Percentiles rank a stretch among this genome's conserved stretches.
phyloP scores from a whole-genome alignment of 2,888 invertebrate genomes.

The Mystacides longicornis region DNA sequence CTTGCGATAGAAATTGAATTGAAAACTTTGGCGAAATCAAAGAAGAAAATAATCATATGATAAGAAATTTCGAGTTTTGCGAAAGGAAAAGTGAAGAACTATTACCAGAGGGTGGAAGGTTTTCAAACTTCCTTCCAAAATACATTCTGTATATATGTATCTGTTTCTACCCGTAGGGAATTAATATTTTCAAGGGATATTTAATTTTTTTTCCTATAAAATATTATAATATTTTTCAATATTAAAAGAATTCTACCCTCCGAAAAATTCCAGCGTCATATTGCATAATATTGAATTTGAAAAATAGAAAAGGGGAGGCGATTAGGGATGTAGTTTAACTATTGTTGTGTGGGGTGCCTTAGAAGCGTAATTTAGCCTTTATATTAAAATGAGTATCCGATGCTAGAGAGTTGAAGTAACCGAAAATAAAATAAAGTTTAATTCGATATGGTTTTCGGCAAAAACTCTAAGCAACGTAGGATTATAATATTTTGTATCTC shows the following conservation, averaged over 20 bases:
- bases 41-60: too few species aligned
- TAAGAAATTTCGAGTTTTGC: too few species aligned
- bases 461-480: too few species aligned
- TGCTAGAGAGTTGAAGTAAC: neutral
- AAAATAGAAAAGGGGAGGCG: conserved; percentile 3
- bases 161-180: neutral
- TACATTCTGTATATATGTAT: neutral
- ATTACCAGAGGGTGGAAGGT: too few species aligned
- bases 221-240: conserved; percentile 6
- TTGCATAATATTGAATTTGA: conserved; percentile 8
- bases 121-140: neutral
- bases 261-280: conserved; percentile 3
- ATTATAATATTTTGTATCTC: too few species aligned
- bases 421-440: too few species aligned
- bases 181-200: neutral
- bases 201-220: conserved; percentile 1
- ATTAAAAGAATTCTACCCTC: neutral
- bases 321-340: conserved; percentile 3
- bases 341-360: too few species aligned
- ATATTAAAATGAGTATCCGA: conserved; percentile 3
- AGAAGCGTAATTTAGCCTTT: too few species aligned
- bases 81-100: too few species aligned
- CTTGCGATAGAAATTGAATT: too few species aligned
- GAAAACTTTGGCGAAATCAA: too few species aligned
- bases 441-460: too few species aligned